Conservation (phyloP, 2,113 vertebrate species). For the Ibidorhyncha struthersii region DNA sequence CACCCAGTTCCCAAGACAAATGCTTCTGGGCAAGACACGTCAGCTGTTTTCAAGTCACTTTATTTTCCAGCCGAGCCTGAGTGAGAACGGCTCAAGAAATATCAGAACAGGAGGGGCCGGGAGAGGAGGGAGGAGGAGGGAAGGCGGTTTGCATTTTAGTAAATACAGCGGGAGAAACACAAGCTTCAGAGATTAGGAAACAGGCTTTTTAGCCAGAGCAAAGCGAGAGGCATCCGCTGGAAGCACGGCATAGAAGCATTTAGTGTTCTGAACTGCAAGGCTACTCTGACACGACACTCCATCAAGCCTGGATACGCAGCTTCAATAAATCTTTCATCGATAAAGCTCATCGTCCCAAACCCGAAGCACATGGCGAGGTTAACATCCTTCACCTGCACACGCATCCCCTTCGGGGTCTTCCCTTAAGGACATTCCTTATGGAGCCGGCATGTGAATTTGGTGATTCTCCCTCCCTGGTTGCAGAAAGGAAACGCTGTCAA, state of each 20-base stretch:
- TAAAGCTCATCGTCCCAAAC: neutral
- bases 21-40: neutral
- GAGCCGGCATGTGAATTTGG: neutral
- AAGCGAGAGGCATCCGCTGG: constrained; percentile 13
- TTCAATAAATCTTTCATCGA: neutral
- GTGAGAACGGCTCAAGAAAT: neutral
- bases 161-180: neutral
- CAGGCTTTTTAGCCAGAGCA: neutral
- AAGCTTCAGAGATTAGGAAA: neutral
- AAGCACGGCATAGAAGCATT: neutral
- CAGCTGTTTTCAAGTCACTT: neutral
- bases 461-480: neutral
- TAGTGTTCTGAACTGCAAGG: neutral
- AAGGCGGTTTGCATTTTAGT: neutral
- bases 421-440: neutral
- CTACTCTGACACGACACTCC: constrained; percentile 8
- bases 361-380: neutral
- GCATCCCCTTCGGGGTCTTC: neutral
- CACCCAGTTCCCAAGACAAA: neutral
- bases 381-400: neutral
- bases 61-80: neutral
- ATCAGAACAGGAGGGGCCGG: neutral
- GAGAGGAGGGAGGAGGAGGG: neutral
- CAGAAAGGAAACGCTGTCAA: constrained; percentile 33
- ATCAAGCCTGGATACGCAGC: neutral